phyloP scores from a whole-genome alignment of 2,888 invertebrate species.

The Taphrorychus bicolor region DNA sequence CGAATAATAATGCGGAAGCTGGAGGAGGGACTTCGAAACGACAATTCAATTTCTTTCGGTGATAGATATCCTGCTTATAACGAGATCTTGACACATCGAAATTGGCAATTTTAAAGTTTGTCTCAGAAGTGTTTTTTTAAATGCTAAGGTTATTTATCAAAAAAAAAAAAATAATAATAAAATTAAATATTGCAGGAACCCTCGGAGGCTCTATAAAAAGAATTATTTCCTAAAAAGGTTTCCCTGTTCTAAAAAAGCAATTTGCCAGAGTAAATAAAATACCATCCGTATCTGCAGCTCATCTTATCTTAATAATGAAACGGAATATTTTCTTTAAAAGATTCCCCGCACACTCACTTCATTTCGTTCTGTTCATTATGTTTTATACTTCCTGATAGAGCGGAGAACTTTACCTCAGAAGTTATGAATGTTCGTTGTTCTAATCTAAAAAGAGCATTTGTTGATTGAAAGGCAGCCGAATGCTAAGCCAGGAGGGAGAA shows the following conservation, averaged over 20 bases:
- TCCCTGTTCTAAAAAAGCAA: constrained; percentile 28
- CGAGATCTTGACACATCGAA: constrained; percentile 58
- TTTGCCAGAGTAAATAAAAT: constrained; percentile 35
- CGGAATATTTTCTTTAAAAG: constrained; percentile 39
- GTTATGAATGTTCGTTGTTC: constrained; percentile 55
- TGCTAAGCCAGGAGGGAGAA: constrained; percentile 43
- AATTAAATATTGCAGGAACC: not conserved
- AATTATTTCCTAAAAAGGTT: constrained; percentile 19
- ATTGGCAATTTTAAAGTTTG: constrained; percentile 3
- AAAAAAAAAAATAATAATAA: no score
- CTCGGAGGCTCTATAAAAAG: not conserved
- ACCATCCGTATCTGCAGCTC: constrained; percentile 26
- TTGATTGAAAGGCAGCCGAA: constrained; percentile 56
- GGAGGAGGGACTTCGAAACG: constrained; percentile 51
- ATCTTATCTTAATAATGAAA: constrained; percentile 31
- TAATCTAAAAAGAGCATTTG: constrained; percentile 58
- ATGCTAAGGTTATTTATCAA: no score
- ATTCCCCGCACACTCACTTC: constrained; percentile 27
- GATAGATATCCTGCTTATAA: constrained; percentile 57
- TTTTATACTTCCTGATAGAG: constrained; percentile 41
- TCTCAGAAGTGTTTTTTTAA: no score
- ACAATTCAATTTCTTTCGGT: constrained; percentile 59
- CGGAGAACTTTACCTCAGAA: constrained; percentile 54
- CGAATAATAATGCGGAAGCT: constrained; percentile 57
- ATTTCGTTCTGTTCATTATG: constrained; percentile 35